Conservation (phyloP, 1,140 invertebrate species). For the Nasonia longicornis region DNA sequence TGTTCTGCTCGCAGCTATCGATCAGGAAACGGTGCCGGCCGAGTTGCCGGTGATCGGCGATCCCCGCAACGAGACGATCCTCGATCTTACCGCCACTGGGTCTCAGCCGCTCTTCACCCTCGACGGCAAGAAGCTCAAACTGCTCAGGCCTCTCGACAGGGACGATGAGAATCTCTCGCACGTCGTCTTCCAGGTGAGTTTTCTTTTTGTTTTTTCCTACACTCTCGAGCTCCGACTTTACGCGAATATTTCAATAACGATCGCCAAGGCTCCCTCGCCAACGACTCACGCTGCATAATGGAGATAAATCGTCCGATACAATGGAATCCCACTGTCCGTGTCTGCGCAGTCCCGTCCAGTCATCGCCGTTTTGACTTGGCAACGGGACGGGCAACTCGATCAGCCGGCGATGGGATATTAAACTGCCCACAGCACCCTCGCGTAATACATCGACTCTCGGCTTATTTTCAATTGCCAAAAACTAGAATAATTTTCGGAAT, state of each 20-base stretch:
- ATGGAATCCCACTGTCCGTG: not conserved
- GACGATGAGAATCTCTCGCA: slow-evolving; percentile 88
- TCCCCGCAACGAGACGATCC: slow-evolving; percentile 81
- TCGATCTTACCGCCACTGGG: slow-evolving; percentile 83
- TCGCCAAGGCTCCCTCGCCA: too few species aligned
- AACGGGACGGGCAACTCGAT: slow-evolving; percentile 1
- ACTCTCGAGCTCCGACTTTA: too few species aligned
- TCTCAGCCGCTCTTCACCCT: slow-evolving; percentile 82
- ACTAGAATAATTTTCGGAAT: not conserved
- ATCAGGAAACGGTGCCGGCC: slow-evolving; percentile 82
- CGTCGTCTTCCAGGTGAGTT: slow-evolving; percentile 85
- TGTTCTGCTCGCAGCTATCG: slow-evolving; percentile 75
- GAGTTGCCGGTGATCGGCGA: slow-evolving; percentile 87
- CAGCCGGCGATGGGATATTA: not conserved
- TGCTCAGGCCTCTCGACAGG: slow-evolving; percentile 85
- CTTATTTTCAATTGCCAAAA: not conserved
- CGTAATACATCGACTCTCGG: not conserved
- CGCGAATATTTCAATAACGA: too few species aligned
- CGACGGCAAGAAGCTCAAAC: slow-evolving; percentile 83
- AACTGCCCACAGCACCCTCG: not conserved
- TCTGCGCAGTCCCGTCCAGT: not conserved
- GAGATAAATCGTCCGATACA: not conserved
- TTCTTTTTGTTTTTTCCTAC: not conserved
- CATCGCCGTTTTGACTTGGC: not conserved
- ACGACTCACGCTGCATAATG: too few species aligned